A percentile compares a stretch with the other conserved stretches of the same genome.
phyloP scores from a whole-genome alignment of 1,140 invertebrate species.

The Bombyx mori region DNA sequence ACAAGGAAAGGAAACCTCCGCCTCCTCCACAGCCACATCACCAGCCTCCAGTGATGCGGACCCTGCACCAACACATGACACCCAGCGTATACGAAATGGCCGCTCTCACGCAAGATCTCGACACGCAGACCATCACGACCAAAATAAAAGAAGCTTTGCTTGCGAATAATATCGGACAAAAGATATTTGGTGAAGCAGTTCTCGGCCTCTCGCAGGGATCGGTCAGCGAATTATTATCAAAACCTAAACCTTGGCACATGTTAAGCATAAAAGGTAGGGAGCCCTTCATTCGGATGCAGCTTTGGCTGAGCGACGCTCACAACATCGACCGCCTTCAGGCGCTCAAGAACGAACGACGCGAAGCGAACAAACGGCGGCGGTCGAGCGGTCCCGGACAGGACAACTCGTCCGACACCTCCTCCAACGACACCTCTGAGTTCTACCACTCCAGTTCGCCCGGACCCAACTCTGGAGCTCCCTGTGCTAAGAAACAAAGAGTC shows the following conservation, averaged over 20 bases:
- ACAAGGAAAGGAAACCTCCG: constrained; percentile 71
- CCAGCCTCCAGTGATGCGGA: constrained; percentile 77
- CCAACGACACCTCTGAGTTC: constrained; percentile 90
- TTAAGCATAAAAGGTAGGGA: constrained; percentile 97
- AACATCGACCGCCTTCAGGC: constrained; percentile 89
- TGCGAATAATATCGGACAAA: constrained; percentile 98
- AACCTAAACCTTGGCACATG: constrained; percentile 99
- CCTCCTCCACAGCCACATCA: constrained; percentile 75
- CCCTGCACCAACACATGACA: constrained; percentile 84
- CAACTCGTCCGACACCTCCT: constrained; percentile 88
- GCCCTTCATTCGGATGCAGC: constrained; percentile 98
- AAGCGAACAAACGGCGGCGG: constrained; percentile 89
- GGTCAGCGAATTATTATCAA: constrained; percentile 95
- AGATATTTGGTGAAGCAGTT: constrained; percentile 98
- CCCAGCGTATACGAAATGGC: constrained; percentile 96
- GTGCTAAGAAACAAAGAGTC: constrained; percentile 92
- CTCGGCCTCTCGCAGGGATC: constrained; percentile 96
- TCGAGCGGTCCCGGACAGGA: constrained; percentile 86
- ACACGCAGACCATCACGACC: constrained; percentile 96
- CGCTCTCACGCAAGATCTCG: constrained; percentile 94
- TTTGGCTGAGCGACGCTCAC: constrained; percentile 95
- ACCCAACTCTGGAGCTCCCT: constrained; percentile 77
- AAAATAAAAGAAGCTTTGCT: constrained; percentile 97
- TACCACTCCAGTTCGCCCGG: constrained; percentile 88
- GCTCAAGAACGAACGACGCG: constrained; percentile 89